A percentile compares a stretch with the other conserved stretches of the same genome.
phyloP scores from a whole-genome alignment of 2,888 invertebrate species.

The Theretra japonica region DNA sequence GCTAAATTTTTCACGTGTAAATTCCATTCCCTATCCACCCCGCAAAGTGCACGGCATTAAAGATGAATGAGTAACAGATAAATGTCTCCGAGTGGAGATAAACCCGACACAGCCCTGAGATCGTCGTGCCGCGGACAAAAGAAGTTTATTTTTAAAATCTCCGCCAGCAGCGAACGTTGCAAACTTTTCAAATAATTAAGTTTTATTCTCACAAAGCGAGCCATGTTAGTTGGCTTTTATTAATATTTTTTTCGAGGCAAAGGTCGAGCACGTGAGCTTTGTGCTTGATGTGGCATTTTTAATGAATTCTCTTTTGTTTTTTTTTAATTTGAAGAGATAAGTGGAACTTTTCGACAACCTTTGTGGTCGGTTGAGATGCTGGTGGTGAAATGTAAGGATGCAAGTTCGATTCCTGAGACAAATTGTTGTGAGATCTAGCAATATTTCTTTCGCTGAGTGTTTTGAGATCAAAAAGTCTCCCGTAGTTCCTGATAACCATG shows the following conservation, averaged over 20 bases:
- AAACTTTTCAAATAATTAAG: constrained; percentile 24
- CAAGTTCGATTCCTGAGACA: too few species aligned
- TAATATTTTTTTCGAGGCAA: constrained; percentile 33
- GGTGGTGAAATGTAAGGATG: too few species aligned
- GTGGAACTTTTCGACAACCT: neutral
- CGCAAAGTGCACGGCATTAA: constrained; percentile 10
- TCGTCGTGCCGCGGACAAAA: constrained; percentile 53
- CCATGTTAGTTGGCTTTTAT: constrained; percentile 26
- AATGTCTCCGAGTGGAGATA: constrained; percentile 18
- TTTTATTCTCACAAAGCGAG: constrained; percentile 27
- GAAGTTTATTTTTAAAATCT: constrained; percentile 66
- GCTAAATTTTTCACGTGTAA: too few species aligned
- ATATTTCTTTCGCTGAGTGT: too few species aligned
- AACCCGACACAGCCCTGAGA: constrained; percentile 17
- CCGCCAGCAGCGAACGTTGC: constrained; percentile 21
- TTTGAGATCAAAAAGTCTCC: too few species aligned
- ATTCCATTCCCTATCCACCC: neutral
- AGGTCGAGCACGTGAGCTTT: constrained; percentile 34
- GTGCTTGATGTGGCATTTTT: constrained; percentile 19
- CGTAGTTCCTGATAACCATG: too few species aligned
- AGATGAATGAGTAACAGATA: constrained; percentile 25
- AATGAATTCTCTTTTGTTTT: constrained; percentile 17
- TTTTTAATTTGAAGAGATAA: neutral
- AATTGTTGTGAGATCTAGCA: too few species aligned
- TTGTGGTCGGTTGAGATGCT: too few species aligned